phyloP scores from a whole-genome alignment of 2,888 invertebrate species.

The Agapostemon virescens region DNA sequence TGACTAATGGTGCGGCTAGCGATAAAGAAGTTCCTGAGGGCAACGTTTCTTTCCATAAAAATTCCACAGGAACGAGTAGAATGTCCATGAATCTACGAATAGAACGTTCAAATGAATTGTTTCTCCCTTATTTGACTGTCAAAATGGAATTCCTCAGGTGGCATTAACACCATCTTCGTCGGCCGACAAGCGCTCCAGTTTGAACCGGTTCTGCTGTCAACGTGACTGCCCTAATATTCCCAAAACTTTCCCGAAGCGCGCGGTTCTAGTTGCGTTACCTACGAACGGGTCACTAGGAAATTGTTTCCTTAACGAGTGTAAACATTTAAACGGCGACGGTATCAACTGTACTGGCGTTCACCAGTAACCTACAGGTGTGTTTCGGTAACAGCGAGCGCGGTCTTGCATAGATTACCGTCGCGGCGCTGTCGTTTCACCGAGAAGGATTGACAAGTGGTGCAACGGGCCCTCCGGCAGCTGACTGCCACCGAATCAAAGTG shows the following conservation, averaged over 20 bases:
- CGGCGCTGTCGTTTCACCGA: constrained; percentile 36
- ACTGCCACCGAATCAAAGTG: constrained; percentile 58
- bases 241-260: constrained; percentile 40
- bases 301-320: constrained; percentile 23
- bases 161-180: constrained; percentile 23
- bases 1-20: too few relatives aligned
- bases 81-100: too few relatives aligned
- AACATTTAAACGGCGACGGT: neutral
- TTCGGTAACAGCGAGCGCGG: constrained; percentile 26
- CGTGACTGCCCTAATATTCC: constrained; percentile 21
- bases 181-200: constrained; percentile 27
- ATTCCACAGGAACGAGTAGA: neutral
- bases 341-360: neutral
- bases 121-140: neutral
- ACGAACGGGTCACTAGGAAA: constrained; percentile 26
- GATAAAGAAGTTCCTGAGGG: neutral
- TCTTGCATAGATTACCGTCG: constrained; percentile 67
- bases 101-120: neutral
- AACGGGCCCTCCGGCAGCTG: constrained; percentile 64
- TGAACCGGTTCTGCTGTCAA: constrained; percentile 35
- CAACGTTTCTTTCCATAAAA: neutral
- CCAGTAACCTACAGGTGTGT: constrained; percentile 60
- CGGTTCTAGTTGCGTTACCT: constrained; percentile 11
- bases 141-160: neutral
- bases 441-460: constrained; percentile 55